A percentile compares a stretch with the other conserved stretches of the same genome.
Conservation (phyloP, 2,113 vertebrate species). For the Tenrec ecaudatus region DNA sequence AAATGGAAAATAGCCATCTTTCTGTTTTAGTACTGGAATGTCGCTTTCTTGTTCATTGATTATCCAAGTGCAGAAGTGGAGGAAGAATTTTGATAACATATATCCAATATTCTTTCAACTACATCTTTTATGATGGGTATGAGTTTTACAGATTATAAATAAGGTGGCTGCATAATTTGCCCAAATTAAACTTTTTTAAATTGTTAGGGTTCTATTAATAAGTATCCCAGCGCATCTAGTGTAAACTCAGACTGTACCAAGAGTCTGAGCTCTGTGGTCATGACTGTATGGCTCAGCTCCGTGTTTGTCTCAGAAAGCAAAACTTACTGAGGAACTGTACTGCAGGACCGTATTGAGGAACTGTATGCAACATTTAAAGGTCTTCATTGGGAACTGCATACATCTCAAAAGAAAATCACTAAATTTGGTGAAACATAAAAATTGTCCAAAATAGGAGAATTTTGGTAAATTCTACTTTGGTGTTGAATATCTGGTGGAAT, state of each 20-base stretch:
- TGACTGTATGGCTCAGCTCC: neutral
- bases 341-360: too few species aligned
- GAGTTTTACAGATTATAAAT: neutral
- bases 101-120: neutral
- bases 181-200: slow-evolving; percentile 4
- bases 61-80: neutral
- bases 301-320: too few species aligned
- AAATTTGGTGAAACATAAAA: too few species aligned
- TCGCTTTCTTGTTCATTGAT: neutral
- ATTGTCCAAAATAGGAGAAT: too few species aligned
- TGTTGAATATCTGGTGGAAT: too few species aligned
- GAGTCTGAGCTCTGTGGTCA: neutral
- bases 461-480: too few species aligned
- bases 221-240: neutral
- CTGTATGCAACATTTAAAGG: too few species aligned
- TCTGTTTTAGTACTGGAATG: neutral
- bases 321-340: too few species aligned
- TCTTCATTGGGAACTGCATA: too few species aligned
- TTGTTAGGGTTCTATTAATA: neutral
- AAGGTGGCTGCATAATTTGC: neutral
- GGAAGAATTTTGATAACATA: neutral
- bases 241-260: neutral
- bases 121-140: neutral
- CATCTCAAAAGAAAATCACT: too few species aligned
- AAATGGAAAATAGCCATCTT: neutral